Base-by-base conservation (phyloP, 2,797 vertebrate species). In the Neopelma chrysocephalum region DNA sequence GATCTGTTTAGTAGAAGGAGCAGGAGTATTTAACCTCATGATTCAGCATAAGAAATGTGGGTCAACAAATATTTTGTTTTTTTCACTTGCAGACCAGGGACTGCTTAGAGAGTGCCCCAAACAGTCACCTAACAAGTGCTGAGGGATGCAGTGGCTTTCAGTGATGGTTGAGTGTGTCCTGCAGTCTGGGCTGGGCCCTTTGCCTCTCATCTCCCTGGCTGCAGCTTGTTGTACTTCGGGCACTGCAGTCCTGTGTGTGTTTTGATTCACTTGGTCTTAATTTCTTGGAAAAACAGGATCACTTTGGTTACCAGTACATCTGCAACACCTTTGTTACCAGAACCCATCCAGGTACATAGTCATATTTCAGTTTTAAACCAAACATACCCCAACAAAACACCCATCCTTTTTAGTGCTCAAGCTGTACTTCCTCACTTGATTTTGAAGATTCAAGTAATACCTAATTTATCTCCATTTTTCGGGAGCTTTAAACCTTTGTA, bases 221-320 rank as follows among this genome's bases (percentile, higher is more conserved):
- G 45, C 62, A 79, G 65, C 3, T 3, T 7, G 12, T 7, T 0
- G 0, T 29, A 5, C 0, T 0, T 10, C 6, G 22, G 32, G 21
- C 27, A 3, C 4, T 9, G 62, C 0, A 1, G 21, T 54, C 14
- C 57, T 70, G 4, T 11, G 11, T 57, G 13, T 32, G 6, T 19
- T 29, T 18, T 6, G 14, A 31, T 38, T 26, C 36, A 9, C 31
- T 64, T 56, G 15, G 15, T 38, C 17, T 56, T n/a, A 12, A 11
- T 29, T 36, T 62, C 36, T 34, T 48, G n/a, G 45, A 36, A 60
- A 40, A 68, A 9, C 50, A 38, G 32, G 32, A 60, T 19, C 18
- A 3, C 56, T 90, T 57, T 47, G 43, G 22, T 62, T 47, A 31
- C 31, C 51, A 13, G 31, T 27, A 42, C 4, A 21, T 19, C 58